Evolutionary conservation across 1,140 invertebrate genomes (phyloP), one percentile per base, ranked within the genome.

Genomic region (Ctenoplectra terminalis): DNA sequence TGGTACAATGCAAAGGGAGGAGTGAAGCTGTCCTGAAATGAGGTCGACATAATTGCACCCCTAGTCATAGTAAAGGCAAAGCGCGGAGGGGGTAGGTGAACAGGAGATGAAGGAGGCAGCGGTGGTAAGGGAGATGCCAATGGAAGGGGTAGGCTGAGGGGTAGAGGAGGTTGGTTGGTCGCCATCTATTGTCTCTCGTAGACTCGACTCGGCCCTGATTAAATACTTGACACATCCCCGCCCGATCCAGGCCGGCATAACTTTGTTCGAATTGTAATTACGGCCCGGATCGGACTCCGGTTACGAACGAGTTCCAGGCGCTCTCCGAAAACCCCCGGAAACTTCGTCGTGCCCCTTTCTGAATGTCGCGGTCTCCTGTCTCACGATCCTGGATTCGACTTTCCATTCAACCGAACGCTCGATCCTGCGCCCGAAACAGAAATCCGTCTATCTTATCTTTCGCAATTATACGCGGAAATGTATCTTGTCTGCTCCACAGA

Each of bases 211-310:
- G 90, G 89, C 88, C 89, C 91, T 93, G 92, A 93, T 93, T 93
- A 93, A 93, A 93, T 92, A 92, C 92, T 93, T 92, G 92, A 93
- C 92, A 93, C 92, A 93, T 93, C 92, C 89, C 89, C 81, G 83
- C 82, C 78, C 74, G 80, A 80, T 80, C 87, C 86, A 83, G 85
- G 74, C 87, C 85, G 89, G 89, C 91, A 92, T 92, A 93, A 93
- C 91, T 93, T 92, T 92, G 90, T 92, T 92, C 91, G 91, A 92
- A 92, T 92, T 93, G 92, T 92, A 93, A 93, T 93, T 93, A 92
- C 92, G 87, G 87, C 52, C 64, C 43, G 85, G 86, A 88, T 88
- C 86, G 82, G 85, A 79, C 85, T 84, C 81, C 82, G 70, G 48
- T 87, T 78, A 82, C 86, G 78, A 86, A 85, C 79, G 86, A 88